These are phyloP conservation scores for Notolepis coatsorum DNA, from an alignment of 2,797 vertebrate genomes.

Conservation along the genomic window DNA sequence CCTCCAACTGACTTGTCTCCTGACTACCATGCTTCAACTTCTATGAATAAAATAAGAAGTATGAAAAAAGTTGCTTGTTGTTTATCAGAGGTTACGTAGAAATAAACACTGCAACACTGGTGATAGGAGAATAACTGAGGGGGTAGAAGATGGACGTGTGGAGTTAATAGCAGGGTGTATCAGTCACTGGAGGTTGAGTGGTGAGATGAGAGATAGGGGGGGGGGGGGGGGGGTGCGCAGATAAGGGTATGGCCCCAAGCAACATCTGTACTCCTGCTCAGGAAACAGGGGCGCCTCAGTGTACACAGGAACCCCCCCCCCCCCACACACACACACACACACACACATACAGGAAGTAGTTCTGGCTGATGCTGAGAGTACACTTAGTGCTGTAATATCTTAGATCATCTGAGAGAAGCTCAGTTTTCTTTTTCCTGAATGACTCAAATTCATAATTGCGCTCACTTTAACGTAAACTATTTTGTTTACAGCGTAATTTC, in stretches of 20 bases:
- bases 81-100: constrained; percentile 31
- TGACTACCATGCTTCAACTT: constrained; percentile 8
- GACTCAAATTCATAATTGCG: neutral
- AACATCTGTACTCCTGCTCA: constrained; percentile 39
- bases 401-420: neutral
- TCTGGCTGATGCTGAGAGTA: constrained; percentile 7
- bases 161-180: constrained; percentile 79
- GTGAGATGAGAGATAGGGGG: constrained; percentile 66
- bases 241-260: constrained; percentile 67
- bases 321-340: too few species aligned
- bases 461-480: neutral
- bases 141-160: constrained; percentile 19
- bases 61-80: neutral
- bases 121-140: constrained; percentile 31
- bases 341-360: constrained; percentile 50
- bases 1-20: neutral
- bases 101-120: constrained; percentile 45
- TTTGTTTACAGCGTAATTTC: neutral
- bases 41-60: neutral
- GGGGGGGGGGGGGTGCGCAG: constrained; percentile 55
- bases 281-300: constrained; percentile 55
- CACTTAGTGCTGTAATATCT: neutral
- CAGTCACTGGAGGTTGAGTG: constrained; percentile 67
- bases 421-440: neutral
- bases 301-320: constrained; percentile 18